Base-by-base conservation (phyloP, 1,140 invertebrate genomes). In the Anastrepha obliqua region DNA sequence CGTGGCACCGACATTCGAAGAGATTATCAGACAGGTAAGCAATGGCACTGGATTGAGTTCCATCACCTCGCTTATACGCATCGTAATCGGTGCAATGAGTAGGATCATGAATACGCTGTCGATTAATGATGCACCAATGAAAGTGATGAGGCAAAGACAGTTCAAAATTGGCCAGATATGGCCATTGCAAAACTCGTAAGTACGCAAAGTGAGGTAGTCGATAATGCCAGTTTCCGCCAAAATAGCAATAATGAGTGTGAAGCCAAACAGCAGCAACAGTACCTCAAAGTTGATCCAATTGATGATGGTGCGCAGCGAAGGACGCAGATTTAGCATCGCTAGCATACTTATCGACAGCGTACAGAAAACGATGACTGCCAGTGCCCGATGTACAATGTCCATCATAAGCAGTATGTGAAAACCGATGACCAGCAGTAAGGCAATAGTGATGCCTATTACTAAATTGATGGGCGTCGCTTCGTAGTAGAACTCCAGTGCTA, bases 141-240 rank as follows among this genome's bases (percentile, higher is more conserved):
- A 85, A 6, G 60, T 64, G 2, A 51, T 42, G 1, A 85, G 15
- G 4, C 74, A 74, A 2, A 87, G 20, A 20, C 13, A 51, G 42
- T 87, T 81, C 3, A 88, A 17, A 55, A 88, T 62, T 9, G 88
- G 88, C 88, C 88, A 88, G 47, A 88, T 87, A 47, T 88, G 88
- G 3, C 88, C 88, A 60, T 88, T 87, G 1, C 86, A 78, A 7
- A 85, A 9, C 55, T 87, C 70, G 78, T 88, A 88, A 42, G 44
- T 85, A 15, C 70, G 47, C 15, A 86, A 67, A 8, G 88, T 86
- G 13, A 88, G 29, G 58, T 87, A 60, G 44, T 87, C 86, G 62
- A 87, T 70, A 15, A 87, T 65, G 20, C 88, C 86, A 6, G 88
- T 88, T 44, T 88, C 88, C 3, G 88, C 67, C 11, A 88, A 59